A percentile compares a stretch with the other conserved stretches of the same genome.
Conservation (phyloP, 2,797 vertebrate genomes). For the Oryzias dopingdopingensis region DNA sequence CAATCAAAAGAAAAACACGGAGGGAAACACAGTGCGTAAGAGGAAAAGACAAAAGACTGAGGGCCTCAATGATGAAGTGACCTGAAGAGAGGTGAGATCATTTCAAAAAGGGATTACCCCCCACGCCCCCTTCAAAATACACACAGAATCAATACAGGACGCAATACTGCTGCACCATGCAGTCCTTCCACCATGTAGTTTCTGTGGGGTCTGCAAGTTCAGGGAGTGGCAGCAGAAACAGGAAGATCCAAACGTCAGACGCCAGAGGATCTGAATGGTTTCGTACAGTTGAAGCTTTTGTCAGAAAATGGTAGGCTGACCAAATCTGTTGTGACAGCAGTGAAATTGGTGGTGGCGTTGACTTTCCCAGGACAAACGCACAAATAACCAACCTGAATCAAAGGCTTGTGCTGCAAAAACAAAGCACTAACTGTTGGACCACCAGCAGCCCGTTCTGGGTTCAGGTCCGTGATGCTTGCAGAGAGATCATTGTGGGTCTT, state of each 20-base stretch:
- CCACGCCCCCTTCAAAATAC: conserved; percentile 45
- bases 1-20: conserved; percentile 60
- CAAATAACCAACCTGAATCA: conserved; percentile 40
- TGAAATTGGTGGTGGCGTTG: conserved; percentile 2
- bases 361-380: conserved; percentile 22
- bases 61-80: conserved; percentile 67
- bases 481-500: too few species aligned
- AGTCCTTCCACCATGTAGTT: conserved; percentile 56
- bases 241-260: too few species aligned
- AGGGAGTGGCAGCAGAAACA: background rate
- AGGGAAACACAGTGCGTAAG: conserved; percentile 50
- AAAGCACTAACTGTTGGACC: conserved; percentile 35
- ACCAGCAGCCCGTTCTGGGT: background rate
- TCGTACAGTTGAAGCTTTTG: background rate
- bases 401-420: conserved; percentile 37
- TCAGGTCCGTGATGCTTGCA: too few species aligned
- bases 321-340: conserved; percentile 7
- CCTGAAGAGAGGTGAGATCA: conserved; percentile 73
- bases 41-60: conserved; percentile 53
- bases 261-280: background rate
- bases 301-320: background rate
- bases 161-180: conserved; percentile 61
- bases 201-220: conserved; percentile 21
- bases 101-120: conserved; percentile 60
- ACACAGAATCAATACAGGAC: conserved; percentile 34